Base-by-base conservation (phyloP, 2,888 invertebrate genomes). In the Sarcophaga variegata region DNA sequence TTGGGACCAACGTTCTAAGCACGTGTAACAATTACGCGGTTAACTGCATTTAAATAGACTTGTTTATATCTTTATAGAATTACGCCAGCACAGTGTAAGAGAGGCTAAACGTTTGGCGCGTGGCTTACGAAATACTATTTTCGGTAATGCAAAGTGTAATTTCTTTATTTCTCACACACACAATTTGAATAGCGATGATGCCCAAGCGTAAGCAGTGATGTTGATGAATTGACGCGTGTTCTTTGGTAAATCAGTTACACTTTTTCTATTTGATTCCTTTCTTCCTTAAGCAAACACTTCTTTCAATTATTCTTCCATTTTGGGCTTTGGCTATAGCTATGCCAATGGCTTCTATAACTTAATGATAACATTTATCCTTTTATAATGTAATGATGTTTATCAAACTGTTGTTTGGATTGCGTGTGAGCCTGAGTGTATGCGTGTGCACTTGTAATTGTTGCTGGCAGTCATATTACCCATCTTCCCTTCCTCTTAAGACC, bases 1-100 rank as follows among this genome's bases (percentile, higher is more conserved):
- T 54, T 8, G 10, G 4, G 4, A 54, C 76, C 17, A 45, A 74
- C 70, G 84, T 89, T 91, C 91, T 77, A 87, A 88, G 89, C 93
- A 93, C 93, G 93, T 93, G 93, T 89, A 90, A 85, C 93, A 93
- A 93, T 93, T 93, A 93, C 92, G 93, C 92, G 93, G 92, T 92
- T 92, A 93, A 92, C 91, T 93, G 93, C 91, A 92, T 92, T 91
- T 92, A 91, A 93, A 93, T 93, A 91, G 92, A 92, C 92, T 92
- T 92, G 92, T 92, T 92, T 92, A 91, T 92, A 90, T 90, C 54
- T 54, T 17, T 17, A 4, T 14, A 54, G 17, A 54, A 17, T 12
- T 25, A 45, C 25, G 12, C 62, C 62, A 37, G 66, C 71, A 37
- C 4, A 54, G 17, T 71, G 22, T 22, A 85, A 81, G 80, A 81